Conservation (phyloP, 2,797 vertebrate species). For the Gila robusta region DNA sequence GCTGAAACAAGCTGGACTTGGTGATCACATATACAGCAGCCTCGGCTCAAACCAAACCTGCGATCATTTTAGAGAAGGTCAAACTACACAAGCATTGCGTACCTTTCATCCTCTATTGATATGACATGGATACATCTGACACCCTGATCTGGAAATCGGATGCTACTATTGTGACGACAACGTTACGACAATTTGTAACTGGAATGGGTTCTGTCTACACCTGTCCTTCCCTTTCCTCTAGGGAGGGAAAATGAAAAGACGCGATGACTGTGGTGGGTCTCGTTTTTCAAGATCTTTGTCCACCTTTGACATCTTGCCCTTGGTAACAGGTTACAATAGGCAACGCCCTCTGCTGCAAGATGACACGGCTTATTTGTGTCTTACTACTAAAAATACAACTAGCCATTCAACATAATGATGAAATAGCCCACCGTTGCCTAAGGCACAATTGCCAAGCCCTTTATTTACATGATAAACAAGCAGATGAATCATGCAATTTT, state of each 20-base stretch:
- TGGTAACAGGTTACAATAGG: conserved; percentile 56
- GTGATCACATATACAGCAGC: not conserved
- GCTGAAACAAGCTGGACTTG: not conserved
- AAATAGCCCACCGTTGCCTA: not conserved
- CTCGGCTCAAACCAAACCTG: not conserved
- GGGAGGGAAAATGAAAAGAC: conserved; percentile 39
- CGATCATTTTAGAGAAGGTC: not conserved
- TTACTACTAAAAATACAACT: conserved; percentile 12
- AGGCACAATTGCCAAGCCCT: conserved; percentile 20
- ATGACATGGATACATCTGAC: conserved; percentile 18
- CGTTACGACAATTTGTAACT: conserved; percentile 43
- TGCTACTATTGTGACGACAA: conserved; percentile 53
- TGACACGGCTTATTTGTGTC: conserved; percentile 12
- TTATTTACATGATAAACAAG: conserved; percentile 34
- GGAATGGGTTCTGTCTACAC: conserved; percentile 5
- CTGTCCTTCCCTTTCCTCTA: conserved; percentile 5
- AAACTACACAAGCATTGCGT: conserved; percentile 6
- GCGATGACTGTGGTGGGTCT: conserved; percentile 55
- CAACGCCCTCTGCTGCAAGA: conserved; percentile 38
- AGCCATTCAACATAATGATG: conserved; percentile 1
- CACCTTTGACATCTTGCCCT: conserved; percentile 62
- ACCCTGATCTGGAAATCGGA: conserved; percentile 32
- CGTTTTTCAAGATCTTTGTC: conserved; percentile 64
- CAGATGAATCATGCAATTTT: conserved; percentile 47
- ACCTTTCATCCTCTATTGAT: conserved; percentile 22